Percentiles rank a stretch among this genome's conserved stretches.
These are phyloP conservation scores for Tyto alba DNA, from an alignment of 2,113 vertebrate genomes.

Conservation along the genomic window DNA sequence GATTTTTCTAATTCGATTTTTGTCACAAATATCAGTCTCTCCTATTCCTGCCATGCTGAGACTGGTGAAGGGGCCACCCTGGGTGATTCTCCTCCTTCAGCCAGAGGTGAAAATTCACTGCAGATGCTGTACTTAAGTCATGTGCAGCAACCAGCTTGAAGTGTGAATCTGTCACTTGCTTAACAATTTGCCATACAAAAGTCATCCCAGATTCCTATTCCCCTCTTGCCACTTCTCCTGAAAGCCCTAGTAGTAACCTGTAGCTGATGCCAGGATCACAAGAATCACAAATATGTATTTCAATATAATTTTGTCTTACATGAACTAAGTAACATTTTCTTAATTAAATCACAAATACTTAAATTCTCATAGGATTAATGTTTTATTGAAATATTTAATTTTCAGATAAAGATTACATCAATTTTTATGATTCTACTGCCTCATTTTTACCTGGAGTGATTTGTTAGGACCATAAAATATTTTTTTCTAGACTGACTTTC, in stretches of 20 bases:
- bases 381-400: not conserved
- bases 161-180: not conserved
- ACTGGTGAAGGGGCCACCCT: not conserved
- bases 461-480: not conserved
- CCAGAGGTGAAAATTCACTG: conserved; percentile 6
- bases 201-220: not conserved
- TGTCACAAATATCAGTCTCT: not conserved
- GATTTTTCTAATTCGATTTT: not conserved
- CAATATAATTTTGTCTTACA: fast-evolving
- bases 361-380: not conserved
- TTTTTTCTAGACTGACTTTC: not conserved
- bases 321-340: not conserved
- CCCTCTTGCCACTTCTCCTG: not conserved
- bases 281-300: fast-evolving
- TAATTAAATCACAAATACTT: not conserved
- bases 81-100: not conserved
- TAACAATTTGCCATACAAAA: not conserved
- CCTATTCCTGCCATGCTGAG: not conserved
- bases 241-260: not conserved
- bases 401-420: not conserved
- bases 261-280: not conserved
- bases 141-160: not conserved
- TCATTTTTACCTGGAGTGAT: not conserved
- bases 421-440: not conserved
- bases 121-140: not conserved